Evolutionary conservation across 1,140 invertebrate genomes (phyloP), one percentile per base, ranked within the genome.

Genomic region (Ctenoplectra terminalis): DNA sequence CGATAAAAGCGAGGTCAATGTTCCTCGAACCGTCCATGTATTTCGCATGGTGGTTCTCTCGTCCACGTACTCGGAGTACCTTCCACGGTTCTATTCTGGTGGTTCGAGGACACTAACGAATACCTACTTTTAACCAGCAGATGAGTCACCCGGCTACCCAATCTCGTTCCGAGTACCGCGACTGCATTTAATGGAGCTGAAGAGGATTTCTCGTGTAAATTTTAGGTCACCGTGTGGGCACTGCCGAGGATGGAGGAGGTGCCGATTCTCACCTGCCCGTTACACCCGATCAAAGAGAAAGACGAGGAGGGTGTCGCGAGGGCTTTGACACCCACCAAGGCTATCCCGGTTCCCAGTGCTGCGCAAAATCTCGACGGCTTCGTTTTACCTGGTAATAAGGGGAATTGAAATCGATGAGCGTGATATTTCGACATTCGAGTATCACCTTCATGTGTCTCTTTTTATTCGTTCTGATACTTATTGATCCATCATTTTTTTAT

Each of bases 231-330:
- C n/a, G 94, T 97, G 20, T 95, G 96, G 92, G 96, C 96, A 89
- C 90, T 97, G 87, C 97, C 97, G 31, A 91, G 97, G 26, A 95
- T 96, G 86, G 95, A 96, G 72, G 94, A 94, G 17, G 94, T 96
- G 69, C 96, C 96, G 50, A 88, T 92, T 23, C 90, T 96, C 56
- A 94, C 93, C 77, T 97, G 96, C 90, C 89, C 93, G 85, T 72
- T 95, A 91, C 93, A 95, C 93, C 85, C 92, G 58, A 88, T 87
- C 48, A 92, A 90, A 70, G 88, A 90, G 48, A 85, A 86, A 46
- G 90, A 91, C 52, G 92, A 93, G 34, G 90, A 91, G 46, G 89
- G 83, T 82, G 89, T 90, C 34, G 92, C 92, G 40, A 89, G 93
- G 34, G 93, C 92, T 61, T 83, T 93, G 61, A 93, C 93, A 73